These are phyloP conservation scores for Leptopilina syphax DNA, from an alignment of 2,888 invertebrate species.

Conservation along the genomic window DNA sequence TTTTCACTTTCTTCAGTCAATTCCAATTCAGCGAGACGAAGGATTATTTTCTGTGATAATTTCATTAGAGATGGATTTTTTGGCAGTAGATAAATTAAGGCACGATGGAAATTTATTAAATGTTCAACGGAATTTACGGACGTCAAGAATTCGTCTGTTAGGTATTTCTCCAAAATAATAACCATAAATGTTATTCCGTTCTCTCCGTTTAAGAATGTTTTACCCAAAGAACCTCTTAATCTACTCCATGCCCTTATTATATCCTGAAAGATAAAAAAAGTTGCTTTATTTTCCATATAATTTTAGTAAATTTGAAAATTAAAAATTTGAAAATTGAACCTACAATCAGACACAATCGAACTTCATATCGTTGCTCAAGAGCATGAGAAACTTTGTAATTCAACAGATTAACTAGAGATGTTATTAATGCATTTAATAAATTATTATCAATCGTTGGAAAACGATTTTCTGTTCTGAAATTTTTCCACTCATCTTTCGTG, in stretches of 20 bases:
- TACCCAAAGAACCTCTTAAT: conserved; percentile 54
- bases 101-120: conserved; percentile 59
- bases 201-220: conserved; percentile 58
- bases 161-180: conserved; percentile 61
- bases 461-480: conserved; percentile 49
- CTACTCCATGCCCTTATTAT: conserved; percentile 66
- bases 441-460: conserved; percentile 58
- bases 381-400: conserved; percentile 67
- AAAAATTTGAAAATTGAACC: conserved; percentile 44
- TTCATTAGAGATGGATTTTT: conserved; percentile 53
- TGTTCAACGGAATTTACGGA: conserved; percentile 52
- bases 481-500: conserved; percentile 54
- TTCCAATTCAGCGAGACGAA: conserved; percentile 58
- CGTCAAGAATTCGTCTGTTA: conserved; percentile 58
- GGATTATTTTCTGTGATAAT: conserved; percentile 59
- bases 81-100: conserved; percentile 55
- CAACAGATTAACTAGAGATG: conserved; percentile 63
- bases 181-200: conserved; percentile 55
- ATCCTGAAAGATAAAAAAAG: conserved; percentile 58
- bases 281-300: neutral
- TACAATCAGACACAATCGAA: conserved; percentile 67
- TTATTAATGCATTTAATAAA: conserved; percentile 59
- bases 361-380: conserved; percentile 68
- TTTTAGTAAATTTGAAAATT: neutral
- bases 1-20: conserved; percentile 56